A percentile compares a stretch with the other conserved stretches of the same genome.
Conservation (phyloP, 1,140 invertebrate genomes). For the Leptestheria dahalacensis region DNA sequence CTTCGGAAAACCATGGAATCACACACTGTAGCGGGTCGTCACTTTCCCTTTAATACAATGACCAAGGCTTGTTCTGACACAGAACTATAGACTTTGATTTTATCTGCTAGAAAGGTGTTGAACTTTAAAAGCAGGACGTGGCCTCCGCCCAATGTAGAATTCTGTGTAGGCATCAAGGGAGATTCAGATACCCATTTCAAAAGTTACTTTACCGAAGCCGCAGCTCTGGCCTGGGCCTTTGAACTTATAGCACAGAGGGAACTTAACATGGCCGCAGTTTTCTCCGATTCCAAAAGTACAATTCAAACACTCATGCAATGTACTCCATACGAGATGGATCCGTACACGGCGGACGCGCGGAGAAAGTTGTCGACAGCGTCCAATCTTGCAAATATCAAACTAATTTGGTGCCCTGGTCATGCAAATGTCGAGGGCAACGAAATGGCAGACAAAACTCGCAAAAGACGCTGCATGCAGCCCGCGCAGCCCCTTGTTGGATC, state of each 20-base stretch:
- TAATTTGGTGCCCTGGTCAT: neutral
- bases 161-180: neutral
- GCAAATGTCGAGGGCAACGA: neutral
- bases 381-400: neutral
- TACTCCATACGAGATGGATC: neutral
- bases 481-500: neutral
- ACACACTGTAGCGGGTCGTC: too few relatives aligned
- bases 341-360: neutral
- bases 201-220: neutral
- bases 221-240: neutral
- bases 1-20: too few relatives aligned
- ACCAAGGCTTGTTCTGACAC: too few relatives aligned
- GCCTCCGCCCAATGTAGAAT: neutral
- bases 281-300: too few relatives aligned
- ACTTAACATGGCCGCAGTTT: too few relatives aligned
- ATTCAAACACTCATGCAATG: neutral
- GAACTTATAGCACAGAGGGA: neutral
- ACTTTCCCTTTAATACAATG: too few relatives aligned
- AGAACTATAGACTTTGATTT: too few relatives aligned
- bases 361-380: neutral
- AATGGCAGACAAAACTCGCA: neutral
- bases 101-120: too few relatives aligned
- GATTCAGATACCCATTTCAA: neutral
- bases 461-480: neutral
- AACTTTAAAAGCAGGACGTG: too few relatives aligned